These are phyloP conservation scores for Chrysodeixis includens DNA, from an alignment of 2,888 invertebrate genomes.

Conservation along the genomic window DNA sequence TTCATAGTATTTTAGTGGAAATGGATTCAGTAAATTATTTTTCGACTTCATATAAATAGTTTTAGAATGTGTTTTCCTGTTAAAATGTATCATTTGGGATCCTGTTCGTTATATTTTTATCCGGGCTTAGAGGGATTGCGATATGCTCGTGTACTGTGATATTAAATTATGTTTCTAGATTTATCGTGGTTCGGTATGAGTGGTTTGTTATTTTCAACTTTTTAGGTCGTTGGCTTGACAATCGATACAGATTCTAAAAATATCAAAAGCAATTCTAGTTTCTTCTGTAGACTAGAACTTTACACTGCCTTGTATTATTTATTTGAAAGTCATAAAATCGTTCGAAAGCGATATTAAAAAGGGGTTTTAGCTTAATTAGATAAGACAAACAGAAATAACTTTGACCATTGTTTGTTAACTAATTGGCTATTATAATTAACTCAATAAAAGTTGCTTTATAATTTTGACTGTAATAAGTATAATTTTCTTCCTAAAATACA, in stretches of 20 bases:
- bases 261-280: no score
- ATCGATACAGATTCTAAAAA: background rate
- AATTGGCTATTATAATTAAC: no score
- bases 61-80: constrained; percentile 35
- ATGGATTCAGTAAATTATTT: constrained; percentile 53
- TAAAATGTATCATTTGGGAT: constrained; percentile 13
- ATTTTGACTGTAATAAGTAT: no score
- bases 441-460: no score
- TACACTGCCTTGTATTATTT: no score
- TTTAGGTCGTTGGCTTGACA: background rate
- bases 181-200: background rate
- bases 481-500: no score
- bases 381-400: no score
- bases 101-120: constrained; percentile 20
- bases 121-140: constrained; percentile 24
- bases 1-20: constrained; percentile 55
- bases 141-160: constrained; percentile 17
- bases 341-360: no score
- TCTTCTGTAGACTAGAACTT: no score
- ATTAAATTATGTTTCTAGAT: constrained; percentile 6
- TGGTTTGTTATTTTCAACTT: background rate
- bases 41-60: constrained; percentile 21
- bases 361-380: no score
- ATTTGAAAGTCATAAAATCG: no score
- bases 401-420: no score